A percentile compares a stretch with the other conserved stretches of the same genome.
These are phyloP conservation scores for Sarcophaga carnaria DNA, from an alignment of 2,888 invertebrate genomes.

Conservation along the genomic window DNA sequence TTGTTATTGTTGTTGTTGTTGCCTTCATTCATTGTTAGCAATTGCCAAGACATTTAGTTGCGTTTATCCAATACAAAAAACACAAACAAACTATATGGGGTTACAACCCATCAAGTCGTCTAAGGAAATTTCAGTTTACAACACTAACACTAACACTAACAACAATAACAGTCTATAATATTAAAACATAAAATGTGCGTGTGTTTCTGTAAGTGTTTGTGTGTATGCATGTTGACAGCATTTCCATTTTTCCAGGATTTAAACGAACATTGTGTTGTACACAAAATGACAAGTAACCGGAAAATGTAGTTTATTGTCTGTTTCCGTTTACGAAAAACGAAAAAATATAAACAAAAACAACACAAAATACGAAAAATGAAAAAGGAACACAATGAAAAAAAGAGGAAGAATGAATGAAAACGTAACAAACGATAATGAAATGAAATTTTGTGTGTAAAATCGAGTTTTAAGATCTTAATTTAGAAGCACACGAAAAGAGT, in stretches of 20 bases:
- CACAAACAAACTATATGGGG: constrained; percentile 50
- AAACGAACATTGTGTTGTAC: constrained; percentile 70
- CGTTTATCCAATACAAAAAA: constrained; percentile 46
- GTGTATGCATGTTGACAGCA: constrained; percentile 39
- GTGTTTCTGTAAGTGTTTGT: constrained; percentile 35
- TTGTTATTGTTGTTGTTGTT: constrained; percentile 34
- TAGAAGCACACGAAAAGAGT: not conserved
- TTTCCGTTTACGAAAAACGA: constrained; percentile 72
- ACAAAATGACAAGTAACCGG: constrained; percentile 80
- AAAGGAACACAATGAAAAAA: not conserved
- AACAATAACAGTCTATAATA: constrained; percentile 16
- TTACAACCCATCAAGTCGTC: constrained; percentile 64
- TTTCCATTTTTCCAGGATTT: constrained; percentile 71
- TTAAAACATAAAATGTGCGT: constrained; percentile 64
- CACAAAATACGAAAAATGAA: not conserved
- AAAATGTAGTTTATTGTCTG: constrained; percentile 81
- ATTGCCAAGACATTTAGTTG: constrained; percentile 75
- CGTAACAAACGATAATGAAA: not conserved
- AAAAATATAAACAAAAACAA: too few relatives aligned
- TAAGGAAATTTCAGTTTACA: constrained; percentile 49
- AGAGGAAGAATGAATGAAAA: not conserved
- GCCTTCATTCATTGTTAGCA: constrained; percentile 74
- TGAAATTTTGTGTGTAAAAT: not conserved
- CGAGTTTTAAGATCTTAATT: constrained; percentile 28
- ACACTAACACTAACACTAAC: constrained; percentile 24